These are phyloP conservation scores for Orientallactaga bullata DNA, from an alignment of 2,113 vertebrate species.

Conservation along the genomic window DNA sequence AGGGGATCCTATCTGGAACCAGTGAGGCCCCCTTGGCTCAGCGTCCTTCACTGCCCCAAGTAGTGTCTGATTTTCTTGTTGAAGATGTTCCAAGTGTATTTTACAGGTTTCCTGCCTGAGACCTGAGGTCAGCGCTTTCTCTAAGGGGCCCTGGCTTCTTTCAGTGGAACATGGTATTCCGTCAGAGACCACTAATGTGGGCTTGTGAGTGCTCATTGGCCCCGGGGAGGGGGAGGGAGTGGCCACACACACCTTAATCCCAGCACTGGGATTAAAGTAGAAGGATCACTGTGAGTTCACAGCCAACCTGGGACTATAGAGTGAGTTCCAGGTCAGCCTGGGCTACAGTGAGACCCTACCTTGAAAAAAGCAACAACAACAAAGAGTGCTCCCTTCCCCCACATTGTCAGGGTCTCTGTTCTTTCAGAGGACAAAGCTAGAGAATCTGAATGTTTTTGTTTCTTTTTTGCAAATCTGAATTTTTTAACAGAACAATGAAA, in stretches of 20 bases:
- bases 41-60: neutral
- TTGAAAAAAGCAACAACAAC: too few species aligned
- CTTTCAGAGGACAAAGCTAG: conserved; percentile 15
- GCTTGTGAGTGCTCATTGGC: neutral
- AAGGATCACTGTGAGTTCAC: too few species aligned
- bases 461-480: too few species aligned
- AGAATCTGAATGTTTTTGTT: neutral
- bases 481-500: neutral
- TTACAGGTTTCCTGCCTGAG: neutral
- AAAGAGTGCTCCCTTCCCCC: too few species aligned
- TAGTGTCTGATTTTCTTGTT: neutral
- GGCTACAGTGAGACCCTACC: too few species aligned
- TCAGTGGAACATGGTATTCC: neutral
- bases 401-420: neutral
- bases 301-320: too few species aligned
- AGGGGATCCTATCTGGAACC: neutral
- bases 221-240: neutral
- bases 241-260: too few species aligned
- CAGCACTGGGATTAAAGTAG: too few species aligned
- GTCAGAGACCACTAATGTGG: neutral
- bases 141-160: neutral
- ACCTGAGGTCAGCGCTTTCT: neutral
- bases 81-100: neutral
- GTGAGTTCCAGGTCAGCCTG: too few species aligned
- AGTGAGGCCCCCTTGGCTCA: neutral